Conservation (phyloP, 2,113 vertebrate species). For the Chrysemys picta region DNA sequence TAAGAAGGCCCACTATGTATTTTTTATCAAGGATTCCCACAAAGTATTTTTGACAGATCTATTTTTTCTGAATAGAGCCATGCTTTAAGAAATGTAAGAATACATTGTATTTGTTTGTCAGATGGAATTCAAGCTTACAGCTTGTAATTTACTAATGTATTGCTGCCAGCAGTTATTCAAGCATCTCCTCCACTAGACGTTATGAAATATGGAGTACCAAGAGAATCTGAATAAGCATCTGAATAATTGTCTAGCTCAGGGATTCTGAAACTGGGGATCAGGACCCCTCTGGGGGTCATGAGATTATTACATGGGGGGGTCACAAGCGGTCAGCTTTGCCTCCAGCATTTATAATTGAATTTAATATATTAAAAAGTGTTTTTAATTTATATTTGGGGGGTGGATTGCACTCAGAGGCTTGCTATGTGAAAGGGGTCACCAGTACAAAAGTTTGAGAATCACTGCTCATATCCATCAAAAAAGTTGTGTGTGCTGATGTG, state of each 20-base stretch:
- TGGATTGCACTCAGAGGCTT: too few relatives aligned
- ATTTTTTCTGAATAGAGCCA: background rate
- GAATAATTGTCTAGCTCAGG: conserved; percentile 50
- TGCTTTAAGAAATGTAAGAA: background rate
- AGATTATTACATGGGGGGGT: too few relatives aligned
- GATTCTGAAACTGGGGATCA: too few relatives aligned
- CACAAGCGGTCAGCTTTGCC: too few relatives aligned
- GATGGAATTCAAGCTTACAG: background rate
- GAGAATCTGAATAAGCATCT: conserved; percentile 43
- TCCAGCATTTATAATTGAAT: too few relatives aligned
- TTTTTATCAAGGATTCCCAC: background rate
- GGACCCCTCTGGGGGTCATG: too few relatives aligned
- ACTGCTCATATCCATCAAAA: background rate
- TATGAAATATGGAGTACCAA: conserved; percentile 42
- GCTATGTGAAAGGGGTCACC: too few relatives aligned
- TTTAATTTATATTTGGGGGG: too few relatives aligned
- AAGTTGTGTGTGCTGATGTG: background rate
- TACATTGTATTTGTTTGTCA: background rate
- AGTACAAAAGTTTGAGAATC: too few relatives aligned
- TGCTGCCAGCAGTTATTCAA: conserved; percentile 29
- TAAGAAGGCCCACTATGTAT: background rate
- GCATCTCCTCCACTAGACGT: conserved; percentile 31
- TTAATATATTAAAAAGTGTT: too few relatives aligned
- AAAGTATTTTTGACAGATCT: background rate
- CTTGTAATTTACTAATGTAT: background rate